Evolutionary conservation across 2,113 vertebrate species (phyloP), one percentile per base, ranked within the genome.

Genomic region (Shinisaurus crocodilurus): DNA sequence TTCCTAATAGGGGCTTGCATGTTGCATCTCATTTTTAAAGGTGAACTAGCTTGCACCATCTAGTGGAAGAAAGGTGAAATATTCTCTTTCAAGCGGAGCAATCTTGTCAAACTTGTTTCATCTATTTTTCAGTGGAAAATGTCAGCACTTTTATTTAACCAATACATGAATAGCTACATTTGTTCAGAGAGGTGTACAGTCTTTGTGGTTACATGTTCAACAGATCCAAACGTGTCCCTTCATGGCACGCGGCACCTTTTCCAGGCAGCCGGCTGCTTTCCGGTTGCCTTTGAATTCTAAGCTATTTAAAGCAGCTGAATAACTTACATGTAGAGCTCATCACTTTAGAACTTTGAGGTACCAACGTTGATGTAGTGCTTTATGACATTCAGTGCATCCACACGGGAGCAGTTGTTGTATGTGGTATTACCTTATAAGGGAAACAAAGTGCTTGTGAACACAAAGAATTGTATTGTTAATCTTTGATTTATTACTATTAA

Each of bases 61-160:
- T 92, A 79, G 76, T 82, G 85, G 85, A 60, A 37, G 32, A 74
- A 83, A 87, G 16, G 25, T 23, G 18, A 74, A 86, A 82, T 25
- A 23, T 67, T 65, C 25, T 29, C 10, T 81, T 82, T 57, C n/a
- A 54, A 82, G 37, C n/a, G 48, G 32, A 81, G 9, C 10, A 60
- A 40, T 67, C 8, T 83, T 29, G 45, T 45, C 57, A n/a, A 70
- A 37, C 57, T 29, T 29, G 60, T 60, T 88, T 69, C 77, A 81
- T 37, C 16, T 34, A 6, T 82, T 65, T 57, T 69, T 86, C 18
- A 75, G 18, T 70, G 20, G n/a, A 85, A 5, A 34, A 91, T 57
- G 27, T 69, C 67, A 83, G 9, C 63, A 67, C 57, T 54, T 48
- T 45, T 16, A 54, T 5, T 48, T 74, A 67, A 63, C 34, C 57